These are phyloP conservation scores for Sinelater perroti DNA, from an alignment of 2,888 invertebrate species.

Conservation along the genomic window DNA sequence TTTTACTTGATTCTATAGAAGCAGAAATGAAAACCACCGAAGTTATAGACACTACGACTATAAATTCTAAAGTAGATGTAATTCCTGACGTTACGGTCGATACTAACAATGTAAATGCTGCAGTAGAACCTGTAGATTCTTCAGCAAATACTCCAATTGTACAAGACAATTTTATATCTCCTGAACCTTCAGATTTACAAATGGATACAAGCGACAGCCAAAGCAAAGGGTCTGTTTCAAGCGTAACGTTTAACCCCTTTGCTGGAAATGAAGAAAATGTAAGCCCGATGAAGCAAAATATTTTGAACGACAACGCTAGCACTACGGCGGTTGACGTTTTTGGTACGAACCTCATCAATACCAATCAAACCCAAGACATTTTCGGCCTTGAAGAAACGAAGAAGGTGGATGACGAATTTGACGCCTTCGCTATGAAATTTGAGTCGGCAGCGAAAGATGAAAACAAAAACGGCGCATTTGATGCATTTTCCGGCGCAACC, in stretches of 20 bases:
- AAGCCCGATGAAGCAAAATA: slow-evolving; percentile 46
- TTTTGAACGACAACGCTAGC: slow-evolving; percentile 16
- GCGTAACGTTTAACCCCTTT: slow-evolving; percentile 63
- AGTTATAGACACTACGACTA: not conserved
- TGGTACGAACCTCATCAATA: slow-evolving; percentile 33
- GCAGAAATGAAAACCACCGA: slow-evolving; percentile 21
- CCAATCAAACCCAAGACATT: slow-evolving; percentile 33
- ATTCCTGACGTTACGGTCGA: slow-evolving; percentile 7
- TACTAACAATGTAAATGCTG: not conserved
- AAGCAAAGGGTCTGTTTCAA: slow-evolving; percentile 57
- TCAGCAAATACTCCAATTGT: slow-evolving; percentile 34
- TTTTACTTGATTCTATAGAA: slow-evolving; percentile 45
- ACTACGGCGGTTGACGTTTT: slow-evolving; percentile 44
- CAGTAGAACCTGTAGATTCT: slow-evolving; percentile 20
- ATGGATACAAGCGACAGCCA: slow-evolving; percentile 61
- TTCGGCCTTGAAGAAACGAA: slow-evolving; percentile 39
- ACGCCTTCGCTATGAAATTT: slow-evolving; percentile 90
- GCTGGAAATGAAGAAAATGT: slow-evolving; percentile 52
- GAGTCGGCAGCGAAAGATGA: slow-evolving; percentile 72
- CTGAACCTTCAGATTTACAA: slow-evolving; percentile 56
- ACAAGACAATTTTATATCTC: slow-evolving; percentile 53
- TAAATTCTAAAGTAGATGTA: not conserved
- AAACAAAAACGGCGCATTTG: slow-evolving; percentile 62
- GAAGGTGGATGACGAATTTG: slow-evolving; percentile 70
- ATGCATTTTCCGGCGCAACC: slow-evolving; percentile 62